Evolutionary conservation across 2,888 invertebrate genomes (phyloP).

Genomic region (Agonopterix alstromeriana): DNA sequence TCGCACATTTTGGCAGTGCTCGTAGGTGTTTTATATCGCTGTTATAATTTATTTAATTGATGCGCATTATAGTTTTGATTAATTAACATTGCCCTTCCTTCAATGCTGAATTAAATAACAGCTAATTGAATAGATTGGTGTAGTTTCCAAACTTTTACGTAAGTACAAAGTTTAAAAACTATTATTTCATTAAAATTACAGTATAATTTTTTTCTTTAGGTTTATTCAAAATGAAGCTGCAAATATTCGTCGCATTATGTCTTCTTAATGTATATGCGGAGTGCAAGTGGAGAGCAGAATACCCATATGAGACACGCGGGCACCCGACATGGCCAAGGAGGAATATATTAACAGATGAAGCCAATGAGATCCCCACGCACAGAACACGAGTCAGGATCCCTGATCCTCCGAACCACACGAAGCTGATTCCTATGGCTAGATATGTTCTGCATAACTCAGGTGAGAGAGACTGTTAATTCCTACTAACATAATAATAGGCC

Average conservation of each 20-base stretch:
- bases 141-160: too few relatives aligned
- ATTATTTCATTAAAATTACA: background rate
- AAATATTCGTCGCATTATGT: conserved; percentile 19
- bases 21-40: background rate
- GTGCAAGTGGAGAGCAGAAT: conserved; percentile 23
- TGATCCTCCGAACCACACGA: conserved; percentile 76
- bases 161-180: background rate
- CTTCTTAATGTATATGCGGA: conserved; percentile 21
- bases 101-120: too few relatives aligned
- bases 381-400: conserved; percentile 7
- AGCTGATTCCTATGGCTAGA: conserved; percentile 82
- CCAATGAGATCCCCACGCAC: conserved; percentile 37
- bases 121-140: too few relatives aligned
- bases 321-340: conserved; percentile 9
- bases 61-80: too few relatives aligned
- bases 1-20: conserved; percentile 18
- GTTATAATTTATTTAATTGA: too few relatives aligned
- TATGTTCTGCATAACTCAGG: conserved; percentile 83
- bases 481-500: too few relatives aligned
- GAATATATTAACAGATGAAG: conserved; percentile 13
- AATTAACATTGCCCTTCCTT: too few relatives aligned
- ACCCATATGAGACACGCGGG: conserved; percentile 5
- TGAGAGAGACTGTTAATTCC: conserved; percentile 42
- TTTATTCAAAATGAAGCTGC: conserved; percentile 27
- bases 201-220: background rate